Percentiles rank a stretch among this genome's conserved stretches.
Conservation (phyloP, 2,797 vertebrate genomes). For the Silurus lanzhouensis region DNA sequence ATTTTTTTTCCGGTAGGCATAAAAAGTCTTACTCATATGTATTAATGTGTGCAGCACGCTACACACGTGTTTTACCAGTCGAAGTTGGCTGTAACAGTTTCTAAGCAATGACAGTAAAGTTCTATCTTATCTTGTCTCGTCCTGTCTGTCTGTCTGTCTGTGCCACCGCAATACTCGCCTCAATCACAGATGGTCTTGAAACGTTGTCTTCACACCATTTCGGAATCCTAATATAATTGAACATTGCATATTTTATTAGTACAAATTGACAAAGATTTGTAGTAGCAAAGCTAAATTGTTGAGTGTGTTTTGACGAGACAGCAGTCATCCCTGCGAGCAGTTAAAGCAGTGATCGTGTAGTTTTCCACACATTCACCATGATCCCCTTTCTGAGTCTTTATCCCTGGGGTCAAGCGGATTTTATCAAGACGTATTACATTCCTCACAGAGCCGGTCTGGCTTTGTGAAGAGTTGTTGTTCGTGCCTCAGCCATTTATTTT, state of each 20-base stretch:
- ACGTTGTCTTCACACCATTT: background rate
- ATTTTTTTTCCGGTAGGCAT: no score
- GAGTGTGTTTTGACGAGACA: background rate
- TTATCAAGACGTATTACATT: conserved; percentile 32
- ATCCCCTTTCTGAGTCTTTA: conserved; percentile 23
- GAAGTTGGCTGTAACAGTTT: no score
- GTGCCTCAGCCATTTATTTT: background rate
- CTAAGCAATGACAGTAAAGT: no score
- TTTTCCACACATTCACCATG: background rate
- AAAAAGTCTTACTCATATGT: no score
- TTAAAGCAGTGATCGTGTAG: conserved; percentile 23
- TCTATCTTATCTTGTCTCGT: no score
- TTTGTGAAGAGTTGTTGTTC: background rate
- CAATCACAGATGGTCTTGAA: background rate
- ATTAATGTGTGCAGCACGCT: no score
- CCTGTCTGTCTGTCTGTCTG: background rate
- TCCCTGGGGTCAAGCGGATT: conserved; percentile 32
- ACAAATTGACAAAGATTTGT: background rate
- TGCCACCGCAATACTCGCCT: background rate
- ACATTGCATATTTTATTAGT: background rate
- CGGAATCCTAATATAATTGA: background rate
- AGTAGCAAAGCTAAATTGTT: background rate
- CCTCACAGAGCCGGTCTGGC: conserved; percentile 19
- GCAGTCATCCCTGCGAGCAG: background rate
- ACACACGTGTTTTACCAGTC: no score